phyloP scores from a whole-genome alignment of 2,113 vertebrate genomes.

The Pantherophis guttatus region DNA sequence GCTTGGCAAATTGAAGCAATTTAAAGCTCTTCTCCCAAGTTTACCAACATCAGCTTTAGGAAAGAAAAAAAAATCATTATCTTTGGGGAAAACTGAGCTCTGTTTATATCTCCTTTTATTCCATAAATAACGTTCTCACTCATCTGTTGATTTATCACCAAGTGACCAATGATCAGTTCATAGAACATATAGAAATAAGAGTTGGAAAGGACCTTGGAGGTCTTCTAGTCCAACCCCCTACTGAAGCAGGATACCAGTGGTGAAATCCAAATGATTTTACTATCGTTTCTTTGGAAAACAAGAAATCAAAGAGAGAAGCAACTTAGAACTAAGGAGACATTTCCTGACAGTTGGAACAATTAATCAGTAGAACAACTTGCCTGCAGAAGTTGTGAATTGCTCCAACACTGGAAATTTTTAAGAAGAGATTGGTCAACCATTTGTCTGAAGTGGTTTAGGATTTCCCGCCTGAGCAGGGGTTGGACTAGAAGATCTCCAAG shows the following conservation, averaged over 20 bases:
- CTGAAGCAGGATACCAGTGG: neutral
- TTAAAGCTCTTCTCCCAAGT: conserved; percentile 5
- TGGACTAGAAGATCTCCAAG: too few species aligned
- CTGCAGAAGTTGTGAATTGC: too few species aligned
- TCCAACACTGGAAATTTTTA: too few species aligned
- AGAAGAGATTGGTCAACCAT: neutral
- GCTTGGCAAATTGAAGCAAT: conserved; percentile 14
- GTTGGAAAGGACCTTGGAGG: neutral
- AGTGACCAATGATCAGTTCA: conserved; percentile 37
- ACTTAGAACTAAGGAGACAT: too few species aligned
- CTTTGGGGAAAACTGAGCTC: neutral
- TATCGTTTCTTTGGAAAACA: too few species aligned
- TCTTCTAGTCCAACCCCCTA: too few species aligned
- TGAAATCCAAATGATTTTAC: too few species aligned
- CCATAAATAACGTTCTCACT: conserved; percentile 8
- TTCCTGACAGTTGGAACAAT: too few species aligned
- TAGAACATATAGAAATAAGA: neutral
- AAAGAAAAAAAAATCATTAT: neutral
- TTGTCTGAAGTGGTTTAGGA: too few species aligned
- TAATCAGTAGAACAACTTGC: too few species aligned
- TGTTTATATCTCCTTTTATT: conserved; percentile 39
- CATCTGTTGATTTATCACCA: conserved; percentile 32
- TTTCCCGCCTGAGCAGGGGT: too few species aligned
- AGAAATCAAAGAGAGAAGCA: too few species aligned
- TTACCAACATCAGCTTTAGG: conserved; percentile 25